Evolutionary conservation across 2,113 vertebrate species (phyloP).

Genomic region (Peromyscus maniculatus): DNA sequence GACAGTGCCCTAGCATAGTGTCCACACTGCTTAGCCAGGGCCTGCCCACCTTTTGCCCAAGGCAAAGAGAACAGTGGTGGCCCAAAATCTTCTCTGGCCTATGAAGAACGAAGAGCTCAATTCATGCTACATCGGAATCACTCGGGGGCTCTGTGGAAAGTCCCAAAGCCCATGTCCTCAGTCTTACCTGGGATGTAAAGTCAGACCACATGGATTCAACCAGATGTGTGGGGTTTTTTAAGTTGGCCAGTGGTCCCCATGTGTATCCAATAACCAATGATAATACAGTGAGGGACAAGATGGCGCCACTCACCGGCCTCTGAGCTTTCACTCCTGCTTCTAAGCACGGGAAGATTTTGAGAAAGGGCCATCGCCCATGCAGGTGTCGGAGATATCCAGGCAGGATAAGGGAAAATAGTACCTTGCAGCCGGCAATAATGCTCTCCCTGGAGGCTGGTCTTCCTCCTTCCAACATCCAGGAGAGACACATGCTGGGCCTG

Average conservation of each 20-base stretch:
- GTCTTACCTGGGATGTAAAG: background rate
- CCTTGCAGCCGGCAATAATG: background rate
- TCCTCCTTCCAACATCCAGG: background rate
- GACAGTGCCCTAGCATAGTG: fast-evolving
- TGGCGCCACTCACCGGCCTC: background rate
- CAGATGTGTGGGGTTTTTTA: background rate
- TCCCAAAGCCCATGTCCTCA: no score
- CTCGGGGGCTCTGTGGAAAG: background rate
- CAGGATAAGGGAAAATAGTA: background rate
- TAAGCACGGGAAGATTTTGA: background rate
- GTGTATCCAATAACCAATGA: background rate
- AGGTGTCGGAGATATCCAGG: background rate
- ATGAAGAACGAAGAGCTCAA: background rate
- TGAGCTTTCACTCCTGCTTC: background rate
- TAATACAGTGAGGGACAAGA: fast-evolving
- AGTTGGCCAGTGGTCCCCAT: background rate
- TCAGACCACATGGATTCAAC: background rate
- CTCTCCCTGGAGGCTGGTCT: background rate
- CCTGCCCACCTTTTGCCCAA: no score
- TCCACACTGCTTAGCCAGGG: background rate
- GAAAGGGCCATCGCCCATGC: background rate
- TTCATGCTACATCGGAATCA: background rate
- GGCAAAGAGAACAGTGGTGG: background rate
- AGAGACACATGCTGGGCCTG: background rate
- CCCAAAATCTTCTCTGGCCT: background rate